Base-by-base conservation (phyloP, 1,140 invertebrate genomes). In the Philopotamus ludificatus region DNA sequence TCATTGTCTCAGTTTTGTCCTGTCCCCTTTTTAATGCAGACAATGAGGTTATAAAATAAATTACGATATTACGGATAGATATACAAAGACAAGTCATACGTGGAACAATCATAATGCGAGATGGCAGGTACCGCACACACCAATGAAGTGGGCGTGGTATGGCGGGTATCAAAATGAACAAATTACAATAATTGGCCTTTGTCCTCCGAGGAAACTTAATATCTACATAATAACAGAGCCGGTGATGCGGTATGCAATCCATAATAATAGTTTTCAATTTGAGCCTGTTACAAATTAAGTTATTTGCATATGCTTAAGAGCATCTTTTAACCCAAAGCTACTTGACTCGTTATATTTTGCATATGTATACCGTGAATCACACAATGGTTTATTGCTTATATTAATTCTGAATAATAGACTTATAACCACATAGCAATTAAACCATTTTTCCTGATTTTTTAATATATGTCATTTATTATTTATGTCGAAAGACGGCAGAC, bases 161-260 rank as follows among this genome's bases (percentile, higher is more conserved):
- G 47, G 25, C 57, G 25, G 16, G 42, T 45, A 61, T 61, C 47
- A 54, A 66, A 61, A 44, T 61, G 57, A 53, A 61, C 65, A 66
- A 66, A 66, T 66, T 66, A 66, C 58, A 66, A 66, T 66, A 66
- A 66, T 66, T 66, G 65, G 65, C 65, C 50, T 59, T 66, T 66
- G 65, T 66, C 58, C 61, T 61, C 26, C 7, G 54, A 66, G 61
- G 57, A 25, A 34, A 54, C 65, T 66, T 55, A 15, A 44, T 53
- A 21, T 65, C 54, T 50, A 65, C 44, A 65, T 65, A 65, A 65
- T 65, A 34, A 58, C 25, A 42, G 23, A 12, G 23, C 22, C 18
- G 21, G 39, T 34, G 47, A 47, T 4, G 23, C 22, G 8, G n/a
- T 12, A 63, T 44, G 20, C n/a, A 63, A 28, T 18, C 44, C 23